Evolutionary conservation across 2,113 vertebrate genomes (phyloP).

Genomic region (Alces alces): DNA sequence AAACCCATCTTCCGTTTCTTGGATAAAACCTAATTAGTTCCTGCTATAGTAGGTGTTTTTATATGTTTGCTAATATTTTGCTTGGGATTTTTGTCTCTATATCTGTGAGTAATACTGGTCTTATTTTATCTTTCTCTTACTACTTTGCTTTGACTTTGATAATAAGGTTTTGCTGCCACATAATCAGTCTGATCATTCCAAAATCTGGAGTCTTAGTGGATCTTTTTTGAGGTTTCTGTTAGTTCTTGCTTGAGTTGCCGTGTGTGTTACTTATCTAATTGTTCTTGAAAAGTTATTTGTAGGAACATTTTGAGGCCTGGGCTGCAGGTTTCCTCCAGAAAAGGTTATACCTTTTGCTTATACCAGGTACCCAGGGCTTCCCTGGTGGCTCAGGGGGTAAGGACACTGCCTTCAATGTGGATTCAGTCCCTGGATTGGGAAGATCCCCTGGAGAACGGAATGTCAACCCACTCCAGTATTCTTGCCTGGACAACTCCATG

Average conservation of each 20-base stretch:
- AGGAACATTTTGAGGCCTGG: not conserved
- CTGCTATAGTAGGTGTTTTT: not conserved
- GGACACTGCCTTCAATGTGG: not conserved
- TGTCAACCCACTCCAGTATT: not conserved
- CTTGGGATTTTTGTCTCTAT: not conserved
- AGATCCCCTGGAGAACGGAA: not conserved
- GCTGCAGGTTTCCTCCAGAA: not conserved
- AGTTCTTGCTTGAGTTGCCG: not conserved
- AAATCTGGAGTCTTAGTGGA: not conserved
- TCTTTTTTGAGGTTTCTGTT: not conserved
- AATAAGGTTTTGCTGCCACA: not conserved
- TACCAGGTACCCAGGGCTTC: not conserved
- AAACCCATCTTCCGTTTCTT: not conserved
- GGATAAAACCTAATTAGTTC: not conserved
- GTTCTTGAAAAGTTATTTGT: not conserved
- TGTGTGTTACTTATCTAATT: not conserved
- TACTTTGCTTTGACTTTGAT: not conserved
- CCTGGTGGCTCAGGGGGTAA: not conserved
- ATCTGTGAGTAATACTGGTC: not conserved
- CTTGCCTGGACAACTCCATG: not conserved
- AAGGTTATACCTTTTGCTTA: not conserved
- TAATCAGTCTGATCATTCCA: not conserved
- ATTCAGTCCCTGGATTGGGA: not conserved
- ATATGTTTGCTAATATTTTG: not conserved
- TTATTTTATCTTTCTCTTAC: not conserved